Base-by-base conservation (phyloP, 2,113 vertebrate species). In the Tretioscincus oriximinensis region DNA sequence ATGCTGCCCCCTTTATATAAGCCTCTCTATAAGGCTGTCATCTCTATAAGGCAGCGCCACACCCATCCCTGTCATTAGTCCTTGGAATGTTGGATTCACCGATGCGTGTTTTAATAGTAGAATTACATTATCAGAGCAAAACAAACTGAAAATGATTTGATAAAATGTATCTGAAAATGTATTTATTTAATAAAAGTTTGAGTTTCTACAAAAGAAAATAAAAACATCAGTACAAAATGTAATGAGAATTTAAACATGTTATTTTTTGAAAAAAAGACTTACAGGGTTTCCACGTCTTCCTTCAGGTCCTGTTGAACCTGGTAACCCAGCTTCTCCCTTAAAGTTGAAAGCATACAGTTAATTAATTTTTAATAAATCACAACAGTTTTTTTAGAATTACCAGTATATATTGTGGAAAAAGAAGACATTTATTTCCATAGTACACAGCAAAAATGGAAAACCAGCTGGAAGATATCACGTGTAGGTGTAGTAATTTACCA, bases 251-350 rank as follows among this genome's bases (percentile, higher is more conserved):
- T n/a, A 35, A 54, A 21, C 22, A 60, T 20, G 51, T 35, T n/a
- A 41, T 41, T 41, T 41, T 41, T 41, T 80, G 28, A 18, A 2
- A 12, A 76, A 84, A 80, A 41, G 41, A 94, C 94, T 93, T 87
- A 96, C 95, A 3, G 94, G 94, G 9, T 95, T 90, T 90, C 93
- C 95, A 2, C 71, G 84, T 47, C 78, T 86, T 85, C 95, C 95
- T 82, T 95, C 95, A 72, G 86, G 81, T n/a, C 95, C 95, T 9
- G 91, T 86, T 82, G 90, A 78, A 63, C 95, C 95, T 82, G 92
- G 93, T 20, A 89, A 84, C 80, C 95, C 95, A 0, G 74, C 81
- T 90, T 96, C 94, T 90, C 95, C 95, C 95, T 96, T 90, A 84
- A 65, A 84, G 87, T 85, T 11, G 54, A 90, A 81, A 65, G 26